Conservation (phyloP, 2,888 invertebrate genomes). For the Lasioglossum leucozonium region DNA sequence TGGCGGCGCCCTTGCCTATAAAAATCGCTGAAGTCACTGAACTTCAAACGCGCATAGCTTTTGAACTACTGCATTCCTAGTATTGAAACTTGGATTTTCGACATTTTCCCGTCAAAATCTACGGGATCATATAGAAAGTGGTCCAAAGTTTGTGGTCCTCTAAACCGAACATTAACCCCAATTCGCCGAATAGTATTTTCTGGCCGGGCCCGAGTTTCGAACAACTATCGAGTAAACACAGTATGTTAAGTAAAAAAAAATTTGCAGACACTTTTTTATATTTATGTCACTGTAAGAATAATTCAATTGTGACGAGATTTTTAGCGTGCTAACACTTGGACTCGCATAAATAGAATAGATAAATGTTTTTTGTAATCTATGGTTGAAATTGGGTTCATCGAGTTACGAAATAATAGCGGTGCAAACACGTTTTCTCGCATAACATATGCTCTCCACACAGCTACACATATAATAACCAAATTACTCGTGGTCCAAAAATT, state of each 20-base stretch:
- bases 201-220: no score
- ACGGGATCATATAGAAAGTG: no score
- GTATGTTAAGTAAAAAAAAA: not conserved
- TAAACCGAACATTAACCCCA: no score
- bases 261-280: not conserved
- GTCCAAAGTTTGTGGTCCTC: no score
- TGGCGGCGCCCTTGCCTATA: no score
- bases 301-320: not conserved
- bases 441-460: not conserved
- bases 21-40: no score
- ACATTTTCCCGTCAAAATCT: no score
- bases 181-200: no score
- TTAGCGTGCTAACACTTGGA: not conserved
- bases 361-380: slow-evolving; percentile 16
- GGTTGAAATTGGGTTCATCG: not conserved
- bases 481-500: not conserved
- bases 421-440: not conserved
- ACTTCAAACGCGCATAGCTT: no score
- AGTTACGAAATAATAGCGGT: not conserved
- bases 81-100: no score
- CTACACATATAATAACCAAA: not conserved
- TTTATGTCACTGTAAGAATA: not conserved
- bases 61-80: no score
- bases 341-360: slow-evolving; percentile 24
- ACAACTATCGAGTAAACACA: no score